These are phyloP conservation scores for Poeciliopsis gracilis DNA, from an alignment of 2,797 vertebrate genomes.

Conservation along the genomic window DNA sequence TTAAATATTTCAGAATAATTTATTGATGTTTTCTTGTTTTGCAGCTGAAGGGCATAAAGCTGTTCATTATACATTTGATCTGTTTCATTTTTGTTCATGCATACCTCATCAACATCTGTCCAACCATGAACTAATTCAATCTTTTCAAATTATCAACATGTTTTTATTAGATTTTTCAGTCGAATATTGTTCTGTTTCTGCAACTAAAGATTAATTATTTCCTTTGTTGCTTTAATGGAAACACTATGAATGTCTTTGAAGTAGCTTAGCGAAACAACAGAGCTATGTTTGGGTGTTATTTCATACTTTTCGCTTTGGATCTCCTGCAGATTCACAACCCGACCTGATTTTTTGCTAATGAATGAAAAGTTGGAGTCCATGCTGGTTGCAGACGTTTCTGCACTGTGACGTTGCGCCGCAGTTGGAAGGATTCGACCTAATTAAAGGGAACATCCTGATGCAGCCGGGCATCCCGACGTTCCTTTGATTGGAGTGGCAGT, in stretches of 20 bases:
- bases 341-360: constrained; percentile 79
- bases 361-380: constrained; percentile 69
- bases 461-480: constrained; percentile 62
- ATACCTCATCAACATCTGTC: not conserved
- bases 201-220: constrained; percentile 9
- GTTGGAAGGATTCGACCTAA: constrained; percentile 78
- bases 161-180: not conserved
- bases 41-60: not conserved
- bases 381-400: constrained; percentile 63
- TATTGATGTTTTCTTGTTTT: not conserved
- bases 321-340: constrained; percentile 61
- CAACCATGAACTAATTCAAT: not conserved
- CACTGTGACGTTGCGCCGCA: constrained; percentile 52
- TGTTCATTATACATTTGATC: not conserved
- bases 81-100: not conserved
- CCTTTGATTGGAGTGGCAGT: constrained; percentile 67
- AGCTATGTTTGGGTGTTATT: constrained; percentile 54
- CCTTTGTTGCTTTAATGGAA: constrained; percentile 13
- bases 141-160: not conserved
- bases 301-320: constrained; percentile 58
- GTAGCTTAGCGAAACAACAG: constrained; percentile 67
- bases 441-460: constrained; percentile 74
- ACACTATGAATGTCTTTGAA: constrained; percentile 29
- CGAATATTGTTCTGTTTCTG: not conserved
- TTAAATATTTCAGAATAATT: not conserved